These are phyloP conservation scores for Martes martes DNA, from an alignment of 2,113 vertebrate genomes.

Conservation along the genomic window DNA sequence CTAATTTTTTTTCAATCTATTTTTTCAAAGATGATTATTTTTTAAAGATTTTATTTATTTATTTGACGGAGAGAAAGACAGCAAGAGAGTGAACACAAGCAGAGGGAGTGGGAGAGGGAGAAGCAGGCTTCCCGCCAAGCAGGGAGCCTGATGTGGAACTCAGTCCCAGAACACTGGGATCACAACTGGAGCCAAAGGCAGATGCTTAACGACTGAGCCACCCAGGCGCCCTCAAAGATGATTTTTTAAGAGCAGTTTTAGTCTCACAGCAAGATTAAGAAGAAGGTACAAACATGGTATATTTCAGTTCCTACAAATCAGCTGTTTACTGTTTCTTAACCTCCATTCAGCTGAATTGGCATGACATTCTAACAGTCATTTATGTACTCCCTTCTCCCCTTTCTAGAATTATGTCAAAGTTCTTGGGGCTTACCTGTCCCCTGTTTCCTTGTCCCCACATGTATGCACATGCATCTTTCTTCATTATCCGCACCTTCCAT, in stretches of 20 bases:
- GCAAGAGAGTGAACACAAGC: no score
- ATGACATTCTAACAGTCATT: neutral
- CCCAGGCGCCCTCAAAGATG: no score
- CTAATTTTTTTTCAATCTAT: neutral
- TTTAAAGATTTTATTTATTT: neutral
- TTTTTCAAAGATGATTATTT: neutral
- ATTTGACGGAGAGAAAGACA: no score
- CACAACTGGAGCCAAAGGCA: no score
- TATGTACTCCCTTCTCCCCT: neutral
- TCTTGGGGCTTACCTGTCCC: neutral
- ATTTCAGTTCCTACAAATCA: neutral
- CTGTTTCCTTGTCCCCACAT: fast-evolving
- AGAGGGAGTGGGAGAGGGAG: no score
- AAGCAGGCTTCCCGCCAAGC: no score
- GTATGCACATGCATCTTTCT: neutral
- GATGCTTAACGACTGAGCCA: no score
- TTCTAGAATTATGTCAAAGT: neutral
- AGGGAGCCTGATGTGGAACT: no score
- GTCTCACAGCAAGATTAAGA: neutral
- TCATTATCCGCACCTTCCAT: neutral
- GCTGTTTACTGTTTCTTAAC: neutral
- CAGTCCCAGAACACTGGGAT: no score
- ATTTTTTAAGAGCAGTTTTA: neutral
- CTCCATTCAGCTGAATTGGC: neutral
- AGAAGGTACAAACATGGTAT: neutral